Evolutionary conservation across 1,140 invertebrate species (phyloP).

Genomic region (Drosophila nikananu): DNA sequence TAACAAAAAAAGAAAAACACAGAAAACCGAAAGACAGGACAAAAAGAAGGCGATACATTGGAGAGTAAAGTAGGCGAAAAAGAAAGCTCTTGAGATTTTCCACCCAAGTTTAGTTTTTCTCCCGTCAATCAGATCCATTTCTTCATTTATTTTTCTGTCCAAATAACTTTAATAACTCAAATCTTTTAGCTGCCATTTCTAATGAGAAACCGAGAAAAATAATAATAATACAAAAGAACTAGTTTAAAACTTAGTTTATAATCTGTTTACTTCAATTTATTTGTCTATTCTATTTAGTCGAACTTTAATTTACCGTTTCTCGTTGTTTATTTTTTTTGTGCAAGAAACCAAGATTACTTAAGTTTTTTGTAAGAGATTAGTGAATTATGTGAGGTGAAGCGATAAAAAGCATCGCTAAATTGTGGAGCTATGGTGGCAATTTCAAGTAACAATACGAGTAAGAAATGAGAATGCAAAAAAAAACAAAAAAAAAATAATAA

Average conservation of each 20-base stretch:
- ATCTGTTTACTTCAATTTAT: conserved; percentile 36
- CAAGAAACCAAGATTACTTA: conserved; percentile 63
- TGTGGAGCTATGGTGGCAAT: conserved; percentile 44
- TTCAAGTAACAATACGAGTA: conserved; percentile 66
- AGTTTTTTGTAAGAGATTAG: conserved; percentile 81
- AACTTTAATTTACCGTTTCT: conserved; percentile 22
- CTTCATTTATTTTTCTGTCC: conserved; percentile 17
- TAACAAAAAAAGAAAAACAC: conserved; percentile 50
- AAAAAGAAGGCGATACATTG: conserved; percentile 20
- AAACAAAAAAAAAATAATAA: conserved; percentile 54
- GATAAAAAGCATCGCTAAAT: conserved; percentile 18
- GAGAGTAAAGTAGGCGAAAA: conserved; percentile 21
- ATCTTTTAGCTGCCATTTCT: conserved; percentile 67
- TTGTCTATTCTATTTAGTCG: conserved; percentile 20
- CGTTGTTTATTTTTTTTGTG: conserved; percentile 34
- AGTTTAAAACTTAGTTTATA: conserved; percentile 71
- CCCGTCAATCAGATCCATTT: conserved; percentile 16
- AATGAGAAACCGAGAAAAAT: conserved; percentile 14
- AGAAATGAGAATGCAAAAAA: conserved; percentile 53
- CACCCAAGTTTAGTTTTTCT: conserved; percentile 2
- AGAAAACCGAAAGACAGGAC: conserved; percentile 29
- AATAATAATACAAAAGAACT: conserved; percentile 30
- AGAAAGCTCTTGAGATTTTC: conserved; percentile 17
- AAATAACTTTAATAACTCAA: conserved; percentile 55
- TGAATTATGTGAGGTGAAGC: conserved; percentile 62